Percentiles rank a stretch among this genome's conserved stretches.
Conservation (phyloP, 2,797 vertebrate species). For the Danio kyathit region DNA sequence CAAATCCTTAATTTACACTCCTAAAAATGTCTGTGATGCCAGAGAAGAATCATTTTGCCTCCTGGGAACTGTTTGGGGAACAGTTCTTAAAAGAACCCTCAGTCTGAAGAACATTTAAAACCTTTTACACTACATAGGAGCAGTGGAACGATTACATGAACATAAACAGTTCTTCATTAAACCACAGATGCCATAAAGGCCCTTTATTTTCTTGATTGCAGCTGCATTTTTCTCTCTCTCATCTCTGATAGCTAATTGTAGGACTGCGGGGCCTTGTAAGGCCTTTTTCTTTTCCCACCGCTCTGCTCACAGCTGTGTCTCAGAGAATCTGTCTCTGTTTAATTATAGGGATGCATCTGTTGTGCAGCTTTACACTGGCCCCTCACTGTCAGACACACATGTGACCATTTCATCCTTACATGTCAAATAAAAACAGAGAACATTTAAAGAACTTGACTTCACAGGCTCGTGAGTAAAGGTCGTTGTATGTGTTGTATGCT, state of each 20-base stretch:
- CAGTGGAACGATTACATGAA: not conserved
- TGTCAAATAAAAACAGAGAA: conserved; percentile 63
- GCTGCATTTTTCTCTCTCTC: not conserved
- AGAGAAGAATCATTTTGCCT: not conserved
- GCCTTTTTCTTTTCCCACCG: not conserved
- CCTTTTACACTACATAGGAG: not conserved
- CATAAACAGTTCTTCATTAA: not conserved
- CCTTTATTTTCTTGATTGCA: not conserved
- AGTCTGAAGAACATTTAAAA: not conserved
- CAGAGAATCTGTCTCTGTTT: conserved; percentile 52
- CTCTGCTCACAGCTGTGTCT: conserved; percentile 43
- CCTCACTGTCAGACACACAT: conserved; percentile 35
- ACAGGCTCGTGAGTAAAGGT: conserved; percentile 39
- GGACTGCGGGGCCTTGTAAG: not conserved
- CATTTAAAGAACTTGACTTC: conserved; percentile 52
- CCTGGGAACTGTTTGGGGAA: not conserved
- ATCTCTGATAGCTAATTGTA: conserved; percentile 14
- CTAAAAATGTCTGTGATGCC: not conserved
- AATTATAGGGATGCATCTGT: conserved; percentile 70
- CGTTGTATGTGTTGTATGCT: conserved; percentile 25
- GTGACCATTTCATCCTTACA: conserved; percentile 68
- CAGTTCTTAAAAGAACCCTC: not conserved
- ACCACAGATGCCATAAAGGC: not conserved
- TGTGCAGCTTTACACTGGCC: conserved; percentile 50
- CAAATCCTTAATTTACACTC: not conserved